Evolutionary conservation across 2,113 vertebrate species (phyloP).

Genomic region (Mesembrinibis cayennensis): DNA sequence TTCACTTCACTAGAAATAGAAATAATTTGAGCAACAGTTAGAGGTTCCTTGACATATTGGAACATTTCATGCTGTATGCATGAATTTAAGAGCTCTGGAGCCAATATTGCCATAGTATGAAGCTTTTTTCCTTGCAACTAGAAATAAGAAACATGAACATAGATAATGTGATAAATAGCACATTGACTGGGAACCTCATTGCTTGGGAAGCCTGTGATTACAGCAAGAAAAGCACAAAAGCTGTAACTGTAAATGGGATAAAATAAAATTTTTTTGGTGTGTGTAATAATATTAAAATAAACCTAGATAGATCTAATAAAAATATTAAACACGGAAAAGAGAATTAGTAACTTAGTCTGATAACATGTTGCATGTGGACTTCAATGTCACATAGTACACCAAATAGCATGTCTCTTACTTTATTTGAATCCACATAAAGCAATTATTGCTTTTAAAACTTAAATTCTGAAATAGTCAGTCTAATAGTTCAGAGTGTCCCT

Average conservation of each 20-base stretch:
- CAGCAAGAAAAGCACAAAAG: background rate
- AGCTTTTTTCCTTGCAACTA: background rate
- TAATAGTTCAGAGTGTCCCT: background rate
- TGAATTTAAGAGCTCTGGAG: background rate
- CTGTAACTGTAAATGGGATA: background rate
- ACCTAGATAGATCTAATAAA: background rate
- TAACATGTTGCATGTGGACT: background rate
- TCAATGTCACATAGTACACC: background rate
- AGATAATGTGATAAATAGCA: background rate
- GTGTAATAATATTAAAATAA: background rate
- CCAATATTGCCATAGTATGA: background rate
- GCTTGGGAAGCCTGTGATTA: background rate
- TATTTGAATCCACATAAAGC: background rate
- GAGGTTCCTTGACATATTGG: background rate
- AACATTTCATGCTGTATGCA: background rate
- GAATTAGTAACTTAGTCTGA: background rate
- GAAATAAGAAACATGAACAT: background rate
- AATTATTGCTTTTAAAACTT: background rate
- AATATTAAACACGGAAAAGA: background rate
- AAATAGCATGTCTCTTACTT: background rate
- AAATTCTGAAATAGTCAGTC: background rate
- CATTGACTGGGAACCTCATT: background rate
- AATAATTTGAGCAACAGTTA: background rate
- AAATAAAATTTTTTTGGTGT: background rate
- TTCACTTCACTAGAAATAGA: background rate